A percentile compares a stretch with the other conserved stretches of the same genome.
Evolutionary conservation across 2,113 vertebrate species (phyloP).

Genomic region (Tragelaphus strepsiceros): DNA sequence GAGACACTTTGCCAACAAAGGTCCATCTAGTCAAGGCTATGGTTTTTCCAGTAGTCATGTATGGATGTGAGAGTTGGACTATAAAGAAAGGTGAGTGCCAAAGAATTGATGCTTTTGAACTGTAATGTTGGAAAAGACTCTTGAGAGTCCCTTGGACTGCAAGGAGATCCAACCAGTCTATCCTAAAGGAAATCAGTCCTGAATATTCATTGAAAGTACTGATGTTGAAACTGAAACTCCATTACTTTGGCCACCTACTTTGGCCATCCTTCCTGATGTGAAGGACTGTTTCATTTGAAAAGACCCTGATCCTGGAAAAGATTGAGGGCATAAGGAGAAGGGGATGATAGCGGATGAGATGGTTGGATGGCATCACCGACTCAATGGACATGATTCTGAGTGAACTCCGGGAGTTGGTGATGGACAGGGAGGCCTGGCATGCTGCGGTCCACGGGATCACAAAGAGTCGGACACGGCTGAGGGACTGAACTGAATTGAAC

Average conservation of each 20-base stretch:
- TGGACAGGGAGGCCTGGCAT: not conserved
- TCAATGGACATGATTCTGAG: not conserved
- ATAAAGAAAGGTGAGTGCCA: accelerated
- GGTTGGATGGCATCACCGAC: not conserved
- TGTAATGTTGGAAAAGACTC: not conserved
- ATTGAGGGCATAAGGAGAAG: not conserved
- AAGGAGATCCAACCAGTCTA: not conserved
- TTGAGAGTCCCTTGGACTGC: not conserved
- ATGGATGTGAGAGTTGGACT: not conserved
- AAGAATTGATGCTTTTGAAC: not conserved
- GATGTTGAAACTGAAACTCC: not conserved
- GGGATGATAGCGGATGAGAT: not conserved
- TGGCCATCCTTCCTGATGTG: no score
- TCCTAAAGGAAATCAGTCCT: not conserved
- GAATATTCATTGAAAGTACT: not conserved
- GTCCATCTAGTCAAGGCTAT: not conserved
- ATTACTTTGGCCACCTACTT: not conserved
- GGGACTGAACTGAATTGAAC: no score
- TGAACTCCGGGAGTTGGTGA: not conserved
- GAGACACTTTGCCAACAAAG: not conserved
- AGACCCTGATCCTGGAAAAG: not conserved
- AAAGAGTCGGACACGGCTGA: no score
- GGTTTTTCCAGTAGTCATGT: not conserved
- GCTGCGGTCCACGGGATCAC: no score
- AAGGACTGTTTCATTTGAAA: not conserved